phyloP scores from a whole-genome alignment of 2,113 vertebrate species.

The Pachyramphus minor region DNA sequence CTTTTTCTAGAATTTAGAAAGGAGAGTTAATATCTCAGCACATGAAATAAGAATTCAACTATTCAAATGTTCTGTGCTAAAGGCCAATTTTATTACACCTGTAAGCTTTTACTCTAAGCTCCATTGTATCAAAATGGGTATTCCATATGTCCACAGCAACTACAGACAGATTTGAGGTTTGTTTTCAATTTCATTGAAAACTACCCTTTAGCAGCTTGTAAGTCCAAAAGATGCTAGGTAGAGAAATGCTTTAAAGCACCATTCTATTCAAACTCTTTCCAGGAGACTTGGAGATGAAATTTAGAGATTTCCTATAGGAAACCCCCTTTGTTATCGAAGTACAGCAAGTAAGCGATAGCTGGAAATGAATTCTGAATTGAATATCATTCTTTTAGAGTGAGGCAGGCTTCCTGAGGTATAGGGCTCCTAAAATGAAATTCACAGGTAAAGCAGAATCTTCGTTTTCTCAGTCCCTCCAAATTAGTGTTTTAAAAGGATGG shows the following conservation, averaged over 20 bases:
- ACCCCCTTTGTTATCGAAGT: not conserved
- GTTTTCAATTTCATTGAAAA: not conserved
- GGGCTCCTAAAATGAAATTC: not conserved
- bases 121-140: not conserved
- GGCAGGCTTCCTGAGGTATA: not conserved
- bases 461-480: not conserved
- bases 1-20: not conserved
- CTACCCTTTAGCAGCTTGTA: not conserved
- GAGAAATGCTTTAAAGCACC: not conserved
- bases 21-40: not conserved
- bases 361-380: not conserved
- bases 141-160: not conserved
- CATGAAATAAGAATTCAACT: not conserved
- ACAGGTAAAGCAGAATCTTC: not conserved
- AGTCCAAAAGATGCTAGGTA: not conserved
- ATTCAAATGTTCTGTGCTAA: not conserved
- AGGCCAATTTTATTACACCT: not conserved
- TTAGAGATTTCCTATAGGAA: not conserved
- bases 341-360: not conserved
- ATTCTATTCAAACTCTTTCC: not conserved
- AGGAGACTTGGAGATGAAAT: not conserved
- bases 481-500: not conserved
- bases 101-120: not conserved
- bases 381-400: not conserved
- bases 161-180: not conserved